Base-by-base conservation (phyloP, 2,888 invertebrate species). In the Cistogaster globosa region DNA sequence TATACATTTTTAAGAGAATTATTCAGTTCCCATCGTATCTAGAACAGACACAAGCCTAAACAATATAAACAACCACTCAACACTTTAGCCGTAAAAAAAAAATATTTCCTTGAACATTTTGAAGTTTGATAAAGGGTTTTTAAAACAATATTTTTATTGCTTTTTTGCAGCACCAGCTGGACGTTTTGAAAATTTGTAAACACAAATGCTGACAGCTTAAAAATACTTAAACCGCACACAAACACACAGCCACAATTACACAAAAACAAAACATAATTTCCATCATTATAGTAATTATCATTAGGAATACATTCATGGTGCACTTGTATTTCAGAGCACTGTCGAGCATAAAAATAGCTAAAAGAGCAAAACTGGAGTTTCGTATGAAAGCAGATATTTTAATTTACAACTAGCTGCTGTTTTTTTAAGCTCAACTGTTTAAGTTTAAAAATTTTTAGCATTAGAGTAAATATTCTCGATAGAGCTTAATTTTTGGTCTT, bases 261-360 rank as follows among this genome's bases (percentile, higher is more conserved):
- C 51, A 7, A 11, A n/a, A 51, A 7, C 18, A 53, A 63, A 78
- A 48, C 69, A 72, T 68, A 62, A 74, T 58, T 81, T 74, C 51
- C 84, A 84, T 81, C 68, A 77, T 84, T 74, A 32, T 32, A 32
- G 81, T 77, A 81, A 78, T 84, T 84, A 84, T 84, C 76, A 63
- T 84, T 84, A 77, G 62, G 58, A 48, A 55, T 63, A 83, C 38
- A 12, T 12, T 12, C 12, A 4, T 18, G 71, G 12, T 18, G 71
- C 42, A 77, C 38, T 62, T 63, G 76, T 76, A 38, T 14, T 63
- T 16, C 6, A 42, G 38, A 9, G 12, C 7, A 68, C 60, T 42
- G 1, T 51, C 5, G 51, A 26, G 48, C 58, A 57, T n/a, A 48
- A 45, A 48, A 32, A 26, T 55, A 67, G 67, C 65, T 32, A 16